Percentiles rank a stretch among this genome's conserved stretches.
phyloP scores from a whole-genome alignment of 2,797 vertebrate genomes.

The Semaprochilodus insignis region DNA sequence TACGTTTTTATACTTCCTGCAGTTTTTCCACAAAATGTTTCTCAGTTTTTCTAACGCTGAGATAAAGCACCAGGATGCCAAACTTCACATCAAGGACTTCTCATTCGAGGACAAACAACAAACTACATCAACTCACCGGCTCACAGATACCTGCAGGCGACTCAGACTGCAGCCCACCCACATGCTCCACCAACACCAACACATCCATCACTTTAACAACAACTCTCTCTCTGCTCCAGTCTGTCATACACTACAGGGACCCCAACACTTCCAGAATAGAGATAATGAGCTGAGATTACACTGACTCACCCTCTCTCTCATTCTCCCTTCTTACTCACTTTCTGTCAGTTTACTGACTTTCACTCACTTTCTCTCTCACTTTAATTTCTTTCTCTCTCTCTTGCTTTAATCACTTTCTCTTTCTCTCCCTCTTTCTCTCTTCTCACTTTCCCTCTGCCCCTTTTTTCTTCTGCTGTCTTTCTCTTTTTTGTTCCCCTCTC shows the following conservation, averaged over 20 bases:
- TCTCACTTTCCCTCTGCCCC: background rate
- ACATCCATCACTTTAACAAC: constrained; percentile 69
- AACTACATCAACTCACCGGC: constrained; percentile 16
- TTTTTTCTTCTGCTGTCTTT: background rate
- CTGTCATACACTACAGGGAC: constrained; percentile 66
- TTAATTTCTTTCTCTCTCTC: background rate
- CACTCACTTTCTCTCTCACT: background rate
- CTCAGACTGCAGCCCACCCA: constrained; percentile 47
- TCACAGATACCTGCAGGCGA: constrained; percentile 45
- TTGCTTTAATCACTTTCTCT: background rate
- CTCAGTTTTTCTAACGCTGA: background rate
- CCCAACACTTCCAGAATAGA: constrained; percentile 51
- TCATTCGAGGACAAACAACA: constrained; percentile 25
- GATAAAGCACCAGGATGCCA: constrained; percentile 16
- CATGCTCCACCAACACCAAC: constrained; percentile 43
- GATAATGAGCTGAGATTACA: constrained; percentile 58
- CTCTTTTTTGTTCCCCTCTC: constrained; percentile 1
- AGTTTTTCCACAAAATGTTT: background rate
- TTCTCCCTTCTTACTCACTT: background rate
- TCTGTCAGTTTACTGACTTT: background rate
- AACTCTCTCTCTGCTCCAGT: constrained; percentile 68
- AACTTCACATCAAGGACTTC: constrained; percentile 32
- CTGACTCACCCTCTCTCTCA: constrained; percentile 1
- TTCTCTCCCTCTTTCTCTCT: constrained; percentile 6
- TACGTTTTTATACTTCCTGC: background rate